Base-by-base conservation (phyloP, 1,140 invertebrate species). In the Musca domestica region DNA sequence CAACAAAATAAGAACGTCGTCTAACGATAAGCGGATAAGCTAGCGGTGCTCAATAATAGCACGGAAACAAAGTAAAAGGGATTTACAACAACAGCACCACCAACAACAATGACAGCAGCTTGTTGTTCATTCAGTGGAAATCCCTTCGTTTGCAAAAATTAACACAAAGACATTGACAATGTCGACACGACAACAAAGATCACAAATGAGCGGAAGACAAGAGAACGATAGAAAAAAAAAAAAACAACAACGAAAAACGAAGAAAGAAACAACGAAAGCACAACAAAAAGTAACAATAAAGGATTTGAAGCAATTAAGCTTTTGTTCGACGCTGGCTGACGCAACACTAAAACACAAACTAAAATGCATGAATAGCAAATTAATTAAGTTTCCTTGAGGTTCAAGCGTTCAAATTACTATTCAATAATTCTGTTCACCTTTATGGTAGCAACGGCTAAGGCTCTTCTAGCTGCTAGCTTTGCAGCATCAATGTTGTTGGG, bases 371-470 rank as follows among this genome's bases (percentile, higher is more conserved):
- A 61, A 61, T 61, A 30, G 27, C 15, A 19, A 61, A 61, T 34
- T 61, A 61, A 61, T 61, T 61, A 61, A 61, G 56, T 61, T 61
- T 61, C 25, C 34, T 61, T 34, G 17, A 15, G 17, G 56, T 34
- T 61, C 25, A 34, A 61, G 56, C 27, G 56, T 61, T 61, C 34
- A 61, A 61, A 61, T 61, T 17, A 30, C 56, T 34, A 61, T 61
- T 61, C 56, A 61, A 61, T 61, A 61, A 34, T 34, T 51, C 20
- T 51, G 1, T 49, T 49, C 17, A 0, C 27, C 9, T 30, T 41
- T 41, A 5, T 5, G n/a, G n/a, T n/a, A n/a, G n/a, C n/a, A n/a
- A n/a, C n/a, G n/a, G n/a, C n/a, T n/a, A n/a, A n/a, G n/a, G n/a
- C n/a, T n/a, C n/a, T n/a, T n/a, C n/a, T n/a, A n/a, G n/a, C n/a